Conservation (phyloP, 2,888 invertebrate genomes). For the Deilephila elpenor region DNA sequence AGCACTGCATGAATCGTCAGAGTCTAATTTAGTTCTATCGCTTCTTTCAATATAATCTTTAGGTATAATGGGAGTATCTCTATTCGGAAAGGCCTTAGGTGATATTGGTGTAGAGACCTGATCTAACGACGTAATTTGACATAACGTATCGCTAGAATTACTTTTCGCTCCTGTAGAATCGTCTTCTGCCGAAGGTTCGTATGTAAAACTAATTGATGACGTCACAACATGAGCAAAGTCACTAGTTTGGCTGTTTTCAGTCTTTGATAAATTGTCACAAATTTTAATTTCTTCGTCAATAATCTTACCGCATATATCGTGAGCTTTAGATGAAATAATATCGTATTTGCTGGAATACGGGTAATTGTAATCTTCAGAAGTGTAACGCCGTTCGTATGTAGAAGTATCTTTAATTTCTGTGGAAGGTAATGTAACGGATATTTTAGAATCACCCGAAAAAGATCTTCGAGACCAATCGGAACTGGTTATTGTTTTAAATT, state of each 20-base stretch:
- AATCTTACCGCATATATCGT: slow-evolving; percentile 74
- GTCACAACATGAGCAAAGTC: slow-evolving; percentile 81
- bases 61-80: slow-evolving; percentile 68
- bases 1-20: slow-evolving; percentile 80
- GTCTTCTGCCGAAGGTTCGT: slow-evolving; percentile 78
- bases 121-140: slow-evolving; percentile 82
- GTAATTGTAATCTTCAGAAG: slow-evolving; percentile 71
- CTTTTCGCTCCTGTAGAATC: slow-evolving; percentile 79
- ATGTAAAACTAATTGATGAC: slow-evolving; percentile 82
- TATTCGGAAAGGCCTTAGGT: slow-evolving; percentile 79
- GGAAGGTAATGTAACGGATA: slow-evolving; percentile 66
- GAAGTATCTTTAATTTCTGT: slow-evolving; percentile 68
- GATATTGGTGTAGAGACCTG: slow-evolving; percentile 83
- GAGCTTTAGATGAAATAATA: slow-evolving; percentile 71
- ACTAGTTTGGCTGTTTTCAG: slow-evolving; percentile 81
- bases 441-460: slow-evolving; percentile 71
- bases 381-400: slow-evolving; percentile 63
- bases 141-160: slow-evolving; percentile 82
- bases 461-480: slow-evolving; percentile 71
- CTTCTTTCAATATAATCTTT: slow-evolving; percentile 71
- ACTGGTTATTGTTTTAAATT: slow-evolving; percentile 51
- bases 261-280: slow-evolving; percentile 73
- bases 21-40: slow-evolving; percentile 71
- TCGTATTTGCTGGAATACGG: slow-evolving; percentile 74
- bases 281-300: slow-evolving; percentile 71